Evolutionary conservation across 2,113 vertebrate genomes (phyloP).

Genomic region (Aptenodytes patagonicus): DNA sequence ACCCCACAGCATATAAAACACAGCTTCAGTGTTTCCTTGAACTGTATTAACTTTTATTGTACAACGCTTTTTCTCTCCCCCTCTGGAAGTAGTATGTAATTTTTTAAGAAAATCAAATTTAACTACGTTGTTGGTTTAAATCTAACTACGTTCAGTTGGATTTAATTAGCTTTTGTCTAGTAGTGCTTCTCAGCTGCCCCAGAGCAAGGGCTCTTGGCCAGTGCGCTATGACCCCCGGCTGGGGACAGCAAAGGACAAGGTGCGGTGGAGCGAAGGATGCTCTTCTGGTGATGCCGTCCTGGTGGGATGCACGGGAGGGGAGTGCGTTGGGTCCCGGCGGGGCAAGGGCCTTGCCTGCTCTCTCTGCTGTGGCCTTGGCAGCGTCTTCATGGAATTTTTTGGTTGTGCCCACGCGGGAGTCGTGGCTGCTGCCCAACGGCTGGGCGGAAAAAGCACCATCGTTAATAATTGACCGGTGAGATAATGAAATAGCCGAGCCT

Average conservation of each 20-base stretch:
- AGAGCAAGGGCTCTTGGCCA: not conserved
- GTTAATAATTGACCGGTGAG: conserved; percentile 58
- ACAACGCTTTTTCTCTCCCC: not conserved
- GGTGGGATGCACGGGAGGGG: not conserved
- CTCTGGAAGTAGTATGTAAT: not conserved
- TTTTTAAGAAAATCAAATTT: not conserved
- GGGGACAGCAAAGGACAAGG: not conserved
- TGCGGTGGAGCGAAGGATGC: not conserved
- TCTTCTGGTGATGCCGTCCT: not conserved
- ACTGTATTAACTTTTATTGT: not conserved
- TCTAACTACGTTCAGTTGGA: not conserved
- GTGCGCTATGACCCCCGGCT: rapidly evolving
- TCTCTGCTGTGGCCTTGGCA: not conserved
- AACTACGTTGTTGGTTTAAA: not conserved
- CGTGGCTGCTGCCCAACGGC: not conserved
- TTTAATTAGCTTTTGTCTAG: not conserved
- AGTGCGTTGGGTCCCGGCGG: rapidly evolving
- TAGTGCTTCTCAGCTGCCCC: not conserved
- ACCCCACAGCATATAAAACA: not conserved
- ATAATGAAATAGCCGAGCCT: not conserved
- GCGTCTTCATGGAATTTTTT: not conserved
- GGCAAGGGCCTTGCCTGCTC: not conserved
- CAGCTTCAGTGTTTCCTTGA: not conserved
- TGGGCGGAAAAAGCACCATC: not conserved
- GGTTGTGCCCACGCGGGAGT: not conserved